Base-by-base conservation (phyloP, 2,797 vertebrate genomes). In the Sebastolobus altivelis region DNA sequence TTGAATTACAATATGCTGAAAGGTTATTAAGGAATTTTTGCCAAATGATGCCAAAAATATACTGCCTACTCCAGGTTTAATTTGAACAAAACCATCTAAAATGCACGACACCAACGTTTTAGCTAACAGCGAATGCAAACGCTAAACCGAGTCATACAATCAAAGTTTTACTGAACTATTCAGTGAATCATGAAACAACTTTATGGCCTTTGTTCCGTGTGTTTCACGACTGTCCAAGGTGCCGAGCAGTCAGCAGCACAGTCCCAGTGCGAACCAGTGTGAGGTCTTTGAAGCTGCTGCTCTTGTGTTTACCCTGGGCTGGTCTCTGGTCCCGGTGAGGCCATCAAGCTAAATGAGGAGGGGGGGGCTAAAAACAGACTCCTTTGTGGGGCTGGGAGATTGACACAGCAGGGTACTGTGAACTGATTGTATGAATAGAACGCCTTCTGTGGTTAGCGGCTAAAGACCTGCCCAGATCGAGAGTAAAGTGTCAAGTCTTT, bases 281-380 rank as follows among this genome's bases (percentile, higher is more conserved):
- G 92, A 80, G 82, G 78, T 81, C 90, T 93, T 92, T 93, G 92
- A 94, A 89, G 85, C 72, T 54, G 74, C 84, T 76, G 81, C 62
- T 68, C 61, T 84, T 74, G 81, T 93, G 90, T 93, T 94, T 93
- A 89, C 65, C 52, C 79, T 81, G 72, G 85, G 78, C 71, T 33
- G 13, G 62, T 70, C 72, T 73, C 75, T 88, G 88, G 79, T 90
- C 82, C 66, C 72, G 72, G 75, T 88, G 54, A 75, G 84, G 76
- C 72, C 87, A 84, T 86, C 81, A 89, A 79, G 80, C 81, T 91
- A 88, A 85, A 91, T 89, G 88, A 89, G 83, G 88, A 89, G 68
- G 49, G 68, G 43, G 43, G 80, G 73, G 56, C 89, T 89, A 88
- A 91, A 93, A 91, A 80, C 83, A 82, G 90, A 81, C 70, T 84